These are phyloP conservation scores for Drosophila mojavensis DNA, from an alignment of 1,140 invertebrate species.

Conservation along the genomic window DNA sequence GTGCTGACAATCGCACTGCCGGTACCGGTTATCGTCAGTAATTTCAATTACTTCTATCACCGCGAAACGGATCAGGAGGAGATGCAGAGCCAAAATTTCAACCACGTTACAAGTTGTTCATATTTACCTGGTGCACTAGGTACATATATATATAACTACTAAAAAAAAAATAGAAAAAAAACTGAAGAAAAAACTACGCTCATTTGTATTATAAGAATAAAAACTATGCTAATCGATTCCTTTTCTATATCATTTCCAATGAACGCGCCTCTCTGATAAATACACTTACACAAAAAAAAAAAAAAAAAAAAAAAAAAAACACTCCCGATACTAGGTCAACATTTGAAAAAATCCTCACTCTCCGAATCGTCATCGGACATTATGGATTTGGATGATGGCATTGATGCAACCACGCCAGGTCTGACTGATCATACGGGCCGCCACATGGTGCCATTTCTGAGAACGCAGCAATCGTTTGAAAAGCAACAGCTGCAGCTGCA, in stretches of 20 bases:
- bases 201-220: conserved; percentile 23
- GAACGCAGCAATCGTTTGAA: conserved; percentile 82
- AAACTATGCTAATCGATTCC: conserved; percentile 49
- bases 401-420: conserved; percentile 90
- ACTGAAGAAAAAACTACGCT: conserved; percentile 12
- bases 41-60: conserved; percentile 99
- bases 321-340: conserved; percentile 87
- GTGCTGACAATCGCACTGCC: conserved; percentile 99
- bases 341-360: conserved; percentile 94
- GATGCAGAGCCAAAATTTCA: conserved; percentile 99
- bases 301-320: conserved; percentile 3
- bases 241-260: conserved; percentile 44
- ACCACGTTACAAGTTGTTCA: conserved; percentile 98
- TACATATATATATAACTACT: conserved; percentile 84
- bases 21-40: conserved; percentile 99
- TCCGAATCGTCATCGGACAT: conserved; percentile 97
- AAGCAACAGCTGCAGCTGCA: conserved; percentile 79
- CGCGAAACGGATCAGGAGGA: conserved; percentile 99
- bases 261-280: conserved; percentile 18
- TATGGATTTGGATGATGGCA: conserved; percentile 96
- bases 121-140: conserved; percentile 96
- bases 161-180: conserved; percentile 26
- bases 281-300: not conserved
- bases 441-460: conserved; percentile 83
- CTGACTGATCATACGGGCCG: conserved; percentile 84